A percentile compares a stretch with the other conserved stretches of the same genome.
phyloP scores from a whole-genome alignment of 2,888 invertebrate species.

The Lasioglossum vierecki region DNA sequence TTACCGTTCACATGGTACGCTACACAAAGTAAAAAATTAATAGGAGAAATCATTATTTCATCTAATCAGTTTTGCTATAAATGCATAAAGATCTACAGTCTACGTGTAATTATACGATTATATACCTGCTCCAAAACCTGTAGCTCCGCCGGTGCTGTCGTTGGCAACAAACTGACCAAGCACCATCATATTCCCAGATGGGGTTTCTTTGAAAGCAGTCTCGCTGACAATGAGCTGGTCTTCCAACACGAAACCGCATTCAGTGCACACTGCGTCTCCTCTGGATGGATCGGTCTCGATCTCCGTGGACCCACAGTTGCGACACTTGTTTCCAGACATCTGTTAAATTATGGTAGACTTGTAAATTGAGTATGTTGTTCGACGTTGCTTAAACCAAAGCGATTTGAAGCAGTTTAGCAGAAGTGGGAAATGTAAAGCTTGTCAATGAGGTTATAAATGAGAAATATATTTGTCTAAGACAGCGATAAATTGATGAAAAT shows the following conservation, averaged over 20 bases:
- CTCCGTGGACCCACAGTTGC: slow-evolving; percentile 94
- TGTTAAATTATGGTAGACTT: slow-evolving; percentile 40
- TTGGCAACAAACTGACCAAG: slow-evolving; percentile 97
- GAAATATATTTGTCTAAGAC: background rate
- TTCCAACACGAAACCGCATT: slow-evolving; percentile 97
- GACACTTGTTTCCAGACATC: slow-evolving; percentile 91
- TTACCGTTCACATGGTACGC: slow-evolving; percentile 93
- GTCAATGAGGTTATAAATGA: background rate
- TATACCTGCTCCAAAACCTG: slow-evolving; percentile 90
- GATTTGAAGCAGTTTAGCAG: background rate
- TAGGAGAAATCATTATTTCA: no score
- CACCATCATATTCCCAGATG: slow-evolving; percentile 93
- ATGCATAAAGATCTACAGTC: no score
- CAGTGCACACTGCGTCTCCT: slow-evolving; percentile 98
- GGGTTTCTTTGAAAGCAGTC: slow-evolving; percentile 97
- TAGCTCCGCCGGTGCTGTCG: slow-evolving; percentile 93
- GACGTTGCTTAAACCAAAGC: background rate
- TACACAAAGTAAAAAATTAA: slow-evolving; percentile 77
- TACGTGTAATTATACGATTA: background rate
- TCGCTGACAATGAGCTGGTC: slow-evolving; percentile 98
- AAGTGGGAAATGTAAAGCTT: background rate
- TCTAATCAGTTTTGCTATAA: no score
- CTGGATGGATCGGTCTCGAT: slow-evolving; percentile 97
- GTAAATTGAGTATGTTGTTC: background rate
- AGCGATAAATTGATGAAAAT: background rate